Percentiles rank a stretch among this genome's conserved stretches.
These are phyloP conservation scores for Trichogramma evanescens DNA, from an alignment of 2,888 invertebrate species.

Conservation along the genomic window DNA sequence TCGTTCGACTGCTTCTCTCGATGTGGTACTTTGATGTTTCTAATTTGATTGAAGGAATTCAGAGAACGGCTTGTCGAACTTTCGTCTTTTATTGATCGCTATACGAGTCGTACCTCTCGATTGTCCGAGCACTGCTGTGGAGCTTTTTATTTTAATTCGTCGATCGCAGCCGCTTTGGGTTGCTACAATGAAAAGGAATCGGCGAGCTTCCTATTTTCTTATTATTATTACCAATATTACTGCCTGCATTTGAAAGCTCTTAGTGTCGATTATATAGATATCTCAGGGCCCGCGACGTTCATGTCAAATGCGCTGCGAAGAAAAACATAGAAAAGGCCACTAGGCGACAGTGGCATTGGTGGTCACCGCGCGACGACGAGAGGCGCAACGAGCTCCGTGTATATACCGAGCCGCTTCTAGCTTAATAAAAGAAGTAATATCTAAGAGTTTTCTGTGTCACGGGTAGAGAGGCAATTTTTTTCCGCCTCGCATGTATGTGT, in stretches of 20 bases:
- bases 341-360: too few relatives aligned
- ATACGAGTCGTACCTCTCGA: slow-evolving; percentile 33
- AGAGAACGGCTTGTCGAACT: slow-evolving; percentile 40
- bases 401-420: background rate
- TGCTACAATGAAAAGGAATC: too few relatives aligned
- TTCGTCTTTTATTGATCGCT: slow-evolving; percentile 44
- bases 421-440: slow-evolving; percentile 17
- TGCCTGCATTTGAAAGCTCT: too few relatives aligned
- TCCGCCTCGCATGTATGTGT: background rate
- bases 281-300: too few relatives aligned
- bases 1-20: slow-evolving; percentile 30
- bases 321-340: too few relatives aligned
- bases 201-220: too few relatives aligned
- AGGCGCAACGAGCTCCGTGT: too few relatives aligned
- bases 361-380: too few relatives aligned
- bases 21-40: slow-evolving; percentile 45
- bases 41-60: slow-evolving; percentile 48
- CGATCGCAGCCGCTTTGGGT: too few relatives aligned
- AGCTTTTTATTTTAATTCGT: slow-evolving; percentile 13
- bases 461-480: slow-evolving; percentile 13
- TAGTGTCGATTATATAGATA: too few relatives aligned
- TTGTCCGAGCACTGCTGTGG: slow-evolving; percentile 16
- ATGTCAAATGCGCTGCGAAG: too few relatives aligned
- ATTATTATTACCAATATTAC: too few relatives aligned
- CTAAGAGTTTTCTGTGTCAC: slow-evolving; percentile 12